Percentiles rank a stretch among this genome's conserved stretches.
Conservation (phyloP, 2,888 invertebrate species). For the Cancer borealis region DNA sequence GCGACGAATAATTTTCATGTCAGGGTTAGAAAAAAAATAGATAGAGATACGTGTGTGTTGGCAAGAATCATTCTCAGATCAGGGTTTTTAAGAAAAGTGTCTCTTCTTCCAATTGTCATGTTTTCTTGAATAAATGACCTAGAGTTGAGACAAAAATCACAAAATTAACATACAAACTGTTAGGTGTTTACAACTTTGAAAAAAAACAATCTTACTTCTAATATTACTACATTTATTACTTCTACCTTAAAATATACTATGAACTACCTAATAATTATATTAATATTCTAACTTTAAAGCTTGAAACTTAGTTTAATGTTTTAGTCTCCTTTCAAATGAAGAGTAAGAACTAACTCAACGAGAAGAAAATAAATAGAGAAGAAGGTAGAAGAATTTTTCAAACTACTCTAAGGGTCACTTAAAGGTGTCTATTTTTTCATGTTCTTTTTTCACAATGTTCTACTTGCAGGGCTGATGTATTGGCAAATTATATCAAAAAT, state of each 20-base stretch:
- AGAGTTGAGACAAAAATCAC: no score
- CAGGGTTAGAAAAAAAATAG: no score
- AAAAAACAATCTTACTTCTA: neutral
- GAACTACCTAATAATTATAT: neutral
- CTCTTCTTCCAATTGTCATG: no score
- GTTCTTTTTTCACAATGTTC: neutral
- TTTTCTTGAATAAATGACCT: no score
- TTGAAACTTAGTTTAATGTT: neutral
- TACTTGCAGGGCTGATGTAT: neutral
- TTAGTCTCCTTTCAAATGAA: neutral
- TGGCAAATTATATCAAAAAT: neutral
- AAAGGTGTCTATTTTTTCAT: neutral
- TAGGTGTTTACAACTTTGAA: no score
- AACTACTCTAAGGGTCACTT: neutral
- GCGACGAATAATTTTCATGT: no score
- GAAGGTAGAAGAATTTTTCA: neutral
- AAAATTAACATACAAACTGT: no score
- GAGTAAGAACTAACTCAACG: slow-evolving; percentile 16
- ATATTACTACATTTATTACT: neutral
- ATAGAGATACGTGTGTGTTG: no score
- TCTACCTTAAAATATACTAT: neutral
- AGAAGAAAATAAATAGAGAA: neutral
- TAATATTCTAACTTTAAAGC: neutral
- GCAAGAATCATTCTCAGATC: no score
- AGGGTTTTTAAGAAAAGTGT: no score